phyloP scores from a whole-genome alignment of 2,113 vertebrate species.

The Trematomus loennbergii region DNA sequence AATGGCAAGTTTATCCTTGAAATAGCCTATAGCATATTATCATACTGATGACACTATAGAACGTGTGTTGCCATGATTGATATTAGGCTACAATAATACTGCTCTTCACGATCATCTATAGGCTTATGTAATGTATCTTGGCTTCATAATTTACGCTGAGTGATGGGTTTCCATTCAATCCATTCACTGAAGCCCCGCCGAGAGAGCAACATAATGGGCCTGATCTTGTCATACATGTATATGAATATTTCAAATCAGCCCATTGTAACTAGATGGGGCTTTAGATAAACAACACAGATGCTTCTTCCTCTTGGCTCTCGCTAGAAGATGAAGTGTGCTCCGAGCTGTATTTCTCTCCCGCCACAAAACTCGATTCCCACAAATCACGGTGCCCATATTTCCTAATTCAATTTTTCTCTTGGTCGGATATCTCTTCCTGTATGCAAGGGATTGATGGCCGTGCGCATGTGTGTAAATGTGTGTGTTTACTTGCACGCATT shows the following conservation, averaged over 20 bases:
- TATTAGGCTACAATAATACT: slow-evolving; percentile 70
- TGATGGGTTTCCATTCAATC: slow-evolving; percentile 74
- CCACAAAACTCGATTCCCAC: slow-evolving; percentile 70
- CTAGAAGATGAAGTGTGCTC: slow-evolving; percentile 69
- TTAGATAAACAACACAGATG: slow-evolving; percentile 79
- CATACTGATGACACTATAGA: slow-evolving; percentile 76
- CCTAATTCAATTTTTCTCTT: slow-evolving; percentile 81
- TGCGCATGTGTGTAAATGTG: slow-evolving; percentile 55
- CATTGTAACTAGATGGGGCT: slow-evolving; percentile 72
- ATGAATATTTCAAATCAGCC: slow-evolving; percentile 82
- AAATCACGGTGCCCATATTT: slow-evolving; percentile 80
- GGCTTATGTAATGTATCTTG: slow-evolving; percentile 80
- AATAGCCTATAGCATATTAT: slow-evolving; percentile 76
- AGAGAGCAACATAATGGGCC: slow-evolving; percentile 75
- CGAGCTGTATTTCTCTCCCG: slow-evolving; percentile 71
- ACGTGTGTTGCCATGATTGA: slow-evolving; percentile 66
- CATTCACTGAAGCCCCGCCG: slow-evolving; percentile 69
- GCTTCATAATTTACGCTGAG: slow-evolving; percentile 79
- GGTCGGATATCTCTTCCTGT: slow-evolving; percentile 74
- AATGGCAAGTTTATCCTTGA: slow-evolving; percentile 79
- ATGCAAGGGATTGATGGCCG: slow-evolving; percentile 77
- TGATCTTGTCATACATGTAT: slow-evolving; percentile 82
- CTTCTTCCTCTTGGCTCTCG: slow-evolving; percentile 68
- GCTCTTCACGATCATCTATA: slow-evolving; percentile 74
- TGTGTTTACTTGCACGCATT: slow-evolving; percentile 46